Conservation (phyloP, 1,140 invertebrate species). For the Drosophila cardini region DNA sequence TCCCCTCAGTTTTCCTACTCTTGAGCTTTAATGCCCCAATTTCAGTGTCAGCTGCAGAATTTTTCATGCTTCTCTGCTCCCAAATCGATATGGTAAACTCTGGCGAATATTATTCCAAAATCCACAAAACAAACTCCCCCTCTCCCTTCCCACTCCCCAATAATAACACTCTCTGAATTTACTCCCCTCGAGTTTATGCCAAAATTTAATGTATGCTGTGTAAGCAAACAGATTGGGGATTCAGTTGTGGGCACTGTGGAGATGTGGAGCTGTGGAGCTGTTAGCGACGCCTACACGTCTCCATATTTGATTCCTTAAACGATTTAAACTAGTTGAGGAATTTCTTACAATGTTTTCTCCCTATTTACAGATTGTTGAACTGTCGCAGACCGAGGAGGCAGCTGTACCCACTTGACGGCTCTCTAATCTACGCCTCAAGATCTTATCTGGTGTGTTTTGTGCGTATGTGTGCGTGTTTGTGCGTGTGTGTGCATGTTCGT, state of each 20-base stretch:
- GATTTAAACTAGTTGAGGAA: conserved; percentile 22
- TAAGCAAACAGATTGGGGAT: too few species aligned
- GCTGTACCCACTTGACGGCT: conserved; percentile 40
- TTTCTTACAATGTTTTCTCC: conserved; percentile 27
- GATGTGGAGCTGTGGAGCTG: too few species aligned
- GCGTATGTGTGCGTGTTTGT: background rate
- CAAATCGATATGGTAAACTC: conserved; percentile 27
- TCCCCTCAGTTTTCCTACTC: background rate
- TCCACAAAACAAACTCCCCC: conserved; percentile 34
- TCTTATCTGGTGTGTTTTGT: conserved; percentile 19
- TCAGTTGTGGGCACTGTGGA: too few species aligned
- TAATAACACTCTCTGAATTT: background rate
- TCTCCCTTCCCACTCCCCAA: background rate
- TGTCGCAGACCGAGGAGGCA: conserved; percentile 46
- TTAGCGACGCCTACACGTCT: too few species aligned
- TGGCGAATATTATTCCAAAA: conserved; percentile 38
- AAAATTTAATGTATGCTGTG: too few species aligned
- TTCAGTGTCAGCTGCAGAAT: conserved; percentile 1
- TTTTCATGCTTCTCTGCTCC: conserved; percentile 9
- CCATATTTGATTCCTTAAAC: background rate
- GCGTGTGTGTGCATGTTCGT: conserved; percentile 5
- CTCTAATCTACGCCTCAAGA: conserved; percentile 58
- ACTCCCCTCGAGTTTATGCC: too few species aligned
- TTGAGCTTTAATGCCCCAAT: background rate
- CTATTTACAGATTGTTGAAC: conserved; percentile 75